Evolutionary conservation across 1,140 invertebrate genomes (phyloP).

Genomic region (Metopolophium dirhodum): DNA sequence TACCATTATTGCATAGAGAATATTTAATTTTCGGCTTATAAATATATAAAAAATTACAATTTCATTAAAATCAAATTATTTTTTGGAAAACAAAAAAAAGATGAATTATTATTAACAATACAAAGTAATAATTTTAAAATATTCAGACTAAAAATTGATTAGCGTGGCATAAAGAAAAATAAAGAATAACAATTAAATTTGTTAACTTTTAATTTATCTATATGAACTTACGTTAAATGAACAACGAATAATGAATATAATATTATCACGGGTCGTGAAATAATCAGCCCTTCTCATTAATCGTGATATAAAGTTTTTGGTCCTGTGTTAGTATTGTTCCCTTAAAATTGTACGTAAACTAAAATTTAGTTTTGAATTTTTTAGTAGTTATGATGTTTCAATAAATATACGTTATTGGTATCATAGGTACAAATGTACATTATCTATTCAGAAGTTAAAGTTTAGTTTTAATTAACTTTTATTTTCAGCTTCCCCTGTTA

Average conservation of each 20-base stretch:
- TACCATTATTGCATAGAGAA: too few relatives aligned
- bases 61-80: too few relatives aligned
- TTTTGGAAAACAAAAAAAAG: neutral
- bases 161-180: neutral
- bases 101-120: neutral
- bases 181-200: neutral
- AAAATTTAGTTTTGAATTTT: neutral
- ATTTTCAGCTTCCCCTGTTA: neutral
- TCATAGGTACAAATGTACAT: too few relatives aligned
- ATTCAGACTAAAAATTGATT: neutral
- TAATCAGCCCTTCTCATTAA: neutral
- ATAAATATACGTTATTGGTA: too few relatives aligned
- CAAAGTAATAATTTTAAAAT: neutral
- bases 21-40: too few relatives aligned
- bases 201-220: neutral
- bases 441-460: neutral
- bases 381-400: neutral
- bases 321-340: neutral
- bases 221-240: neutral
- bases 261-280: neutral
- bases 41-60: too few relatives aligned
- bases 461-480: neutral
- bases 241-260: neutral
- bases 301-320: neutral
- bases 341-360: neutral